Conservation (phyloP, 1,140 invertebrate genomes). For the Idris sp. region DNA sequence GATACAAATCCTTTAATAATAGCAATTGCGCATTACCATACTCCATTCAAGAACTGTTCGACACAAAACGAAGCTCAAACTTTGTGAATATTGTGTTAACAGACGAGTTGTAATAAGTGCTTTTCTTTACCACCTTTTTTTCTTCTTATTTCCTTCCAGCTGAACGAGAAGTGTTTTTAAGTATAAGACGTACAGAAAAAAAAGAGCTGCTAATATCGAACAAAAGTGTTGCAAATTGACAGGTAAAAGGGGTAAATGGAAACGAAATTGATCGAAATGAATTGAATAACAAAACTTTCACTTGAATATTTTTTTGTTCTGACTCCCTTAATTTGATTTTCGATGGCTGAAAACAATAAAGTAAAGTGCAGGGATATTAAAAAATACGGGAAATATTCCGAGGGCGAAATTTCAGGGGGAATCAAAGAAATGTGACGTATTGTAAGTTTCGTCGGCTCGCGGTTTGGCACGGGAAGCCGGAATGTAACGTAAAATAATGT, state of each 20-base stretch:
- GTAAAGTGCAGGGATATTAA: conserved; percentile 18
- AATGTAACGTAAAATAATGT: conserved; percentile 64
- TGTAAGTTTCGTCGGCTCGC: conserved; percentile 14
- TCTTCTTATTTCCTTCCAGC: background rate
- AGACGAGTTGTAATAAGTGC: conserved; percentile 50
- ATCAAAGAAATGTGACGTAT: conserved; percentile 39
- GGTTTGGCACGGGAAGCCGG: conserved; percentile 53
- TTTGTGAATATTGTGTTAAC: conserved; percentile 56
- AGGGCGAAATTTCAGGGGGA: conserved; percentile 31
- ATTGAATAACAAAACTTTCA: no score
- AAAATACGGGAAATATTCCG: conserved; percentile 31
- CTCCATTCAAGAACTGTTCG: conserved; percentile 32
- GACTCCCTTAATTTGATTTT: no score
- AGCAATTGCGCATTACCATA: conserved; percentile 45
- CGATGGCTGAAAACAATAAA: background rate
- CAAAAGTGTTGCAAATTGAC: no score
- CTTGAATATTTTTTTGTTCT: no score
- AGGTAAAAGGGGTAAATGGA: no score
- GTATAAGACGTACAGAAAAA: no score
- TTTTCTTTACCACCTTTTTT: conserved; percentile 42
- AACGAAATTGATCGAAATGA: no score
- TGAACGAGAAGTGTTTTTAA: no score
- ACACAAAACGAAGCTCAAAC: conserved; percentile 34
- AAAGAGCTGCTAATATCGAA: no score
- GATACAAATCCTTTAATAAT: conserved; percentile 51